A percentile compares a stretch with the other conserved stretches of the same genome.
phyloP scores from a whole-genome alignment of 2,113 vertebrate species.

The Psittacula cyanocephala region DNA sequence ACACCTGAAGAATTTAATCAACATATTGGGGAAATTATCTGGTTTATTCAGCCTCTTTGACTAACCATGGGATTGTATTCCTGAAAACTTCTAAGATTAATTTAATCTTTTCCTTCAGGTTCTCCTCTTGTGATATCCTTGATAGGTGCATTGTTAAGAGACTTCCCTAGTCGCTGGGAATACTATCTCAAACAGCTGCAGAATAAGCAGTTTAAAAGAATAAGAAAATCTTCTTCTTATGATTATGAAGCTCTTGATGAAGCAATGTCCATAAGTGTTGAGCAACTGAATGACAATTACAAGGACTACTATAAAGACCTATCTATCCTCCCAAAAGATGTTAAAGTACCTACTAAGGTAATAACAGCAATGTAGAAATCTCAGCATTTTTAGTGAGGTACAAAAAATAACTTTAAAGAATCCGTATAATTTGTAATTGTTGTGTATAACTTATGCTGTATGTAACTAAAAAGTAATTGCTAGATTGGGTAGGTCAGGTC shows the following conservation, averaged over 20 bases:
- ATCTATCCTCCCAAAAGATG: slow-evolving; percentile 88
- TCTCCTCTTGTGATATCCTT: slow-evolving; percentile 95
- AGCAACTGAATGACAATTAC: slow-evolving; percentile 85
- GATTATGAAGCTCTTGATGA: slow-evolving; percentile 98
- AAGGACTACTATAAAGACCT: slow-evolving; percentile 89
- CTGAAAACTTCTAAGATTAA: neutral
- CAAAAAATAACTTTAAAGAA: neutral
- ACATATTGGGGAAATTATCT: neutral
- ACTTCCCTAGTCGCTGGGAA: slow-evolving; percentile 91
- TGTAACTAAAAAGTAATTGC: neutral
- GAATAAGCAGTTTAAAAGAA: slow-evolving; percentile 93
- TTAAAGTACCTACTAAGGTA: slow-evolving; percentile 94
- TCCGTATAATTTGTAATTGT: neutral
- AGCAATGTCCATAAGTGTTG: slow-evolving; percentile 96
- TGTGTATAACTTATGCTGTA: fast-evolving
- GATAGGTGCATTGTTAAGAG: slow-evolving; percentile 90
- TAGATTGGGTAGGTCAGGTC: neutral
- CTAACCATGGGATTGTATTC: neutral
- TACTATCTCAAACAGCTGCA: slow-evolving; percentile 94
- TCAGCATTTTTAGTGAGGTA: neutral
- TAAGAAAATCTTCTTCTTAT: slow-evolving; percentile 93
- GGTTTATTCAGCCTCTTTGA: neutral
- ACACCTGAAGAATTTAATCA: neutral
- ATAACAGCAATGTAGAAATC: neutral
- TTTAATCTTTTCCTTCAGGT: slow-evolving; percentile 71